Percentiles rank a stretch among this genome's conserved stretches.
phyloP scores from a whole-genome alignment of 2,113 vertebrate species.

The Hydrolagus affinis region DNA sequence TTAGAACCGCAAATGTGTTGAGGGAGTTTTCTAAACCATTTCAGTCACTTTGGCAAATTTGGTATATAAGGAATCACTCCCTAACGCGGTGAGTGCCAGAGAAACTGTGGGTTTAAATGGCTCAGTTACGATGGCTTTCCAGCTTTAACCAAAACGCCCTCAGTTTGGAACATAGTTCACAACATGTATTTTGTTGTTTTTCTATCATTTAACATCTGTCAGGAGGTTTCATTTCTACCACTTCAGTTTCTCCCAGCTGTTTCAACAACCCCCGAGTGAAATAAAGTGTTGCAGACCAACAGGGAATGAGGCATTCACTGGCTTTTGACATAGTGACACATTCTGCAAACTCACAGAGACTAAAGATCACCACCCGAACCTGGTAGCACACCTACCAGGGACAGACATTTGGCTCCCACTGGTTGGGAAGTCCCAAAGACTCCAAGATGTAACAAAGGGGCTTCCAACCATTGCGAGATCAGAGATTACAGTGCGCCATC shows the following conservation, averaged over 20 bases:
- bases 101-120: too few relatives aligned
- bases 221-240: not conserved
- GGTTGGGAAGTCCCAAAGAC: not conserved
- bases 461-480: too few relatives aligned
- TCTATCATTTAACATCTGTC: not conserved
- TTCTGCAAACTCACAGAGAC: not conserved
- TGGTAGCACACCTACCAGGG: not conserved
- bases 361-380: not conserved
- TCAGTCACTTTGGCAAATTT: too few relatives aligned
- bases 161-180: too few relatives aligned
- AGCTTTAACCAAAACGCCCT: too few relatives aligned
- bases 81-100: too few relatives aligned
- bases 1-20: too few relatives aligned
- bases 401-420: not conserved
- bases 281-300: not conserved
- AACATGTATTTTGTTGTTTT: too few relatives aligned
- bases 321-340: not conserved
- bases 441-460: not conserved
- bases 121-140: too few relatives aligned
- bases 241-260: not conserved
- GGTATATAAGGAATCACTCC: too few relatives aligned
- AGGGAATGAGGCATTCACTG: not conserved
- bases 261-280: not conserved
- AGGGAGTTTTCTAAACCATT: too few relatives aligned
- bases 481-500: too few relatives aligned